A percentile compares a stretch with the other conserved stretches of the same genome.
Conservation (phyloP, 2,113 vertebrate genomes). For the Orycteropus afer region DNA sequence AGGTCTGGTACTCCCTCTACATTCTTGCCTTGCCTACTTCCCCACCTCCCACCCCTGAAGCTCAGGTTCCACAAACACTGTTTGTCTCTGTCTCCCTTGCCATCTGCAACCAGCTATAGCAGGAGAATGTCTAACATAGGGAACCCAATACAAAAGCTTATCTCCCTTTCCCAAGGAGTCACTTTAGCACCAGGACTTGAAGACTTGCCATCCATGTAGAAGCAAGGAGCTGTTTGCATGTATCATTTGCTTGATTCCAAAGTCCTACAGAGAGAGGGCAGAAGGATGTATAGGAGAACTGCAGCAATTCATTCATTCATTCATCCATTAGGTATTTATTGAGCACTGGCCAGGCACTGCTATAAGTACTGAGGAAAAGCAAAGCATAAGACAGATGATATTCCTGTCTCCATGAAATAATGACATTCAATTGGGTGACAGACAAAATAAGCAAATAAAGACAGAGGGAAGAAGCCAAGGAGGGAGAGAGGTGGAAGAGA, state of each 20-base stretch:
- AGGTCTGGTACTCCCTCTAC: rapidly evolving
- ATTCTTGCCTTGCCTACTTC: background rate
- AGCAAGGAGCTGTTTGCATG: background rate
- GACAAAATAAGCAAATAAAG: background rate
- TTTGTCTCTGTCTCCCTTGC: background rate
- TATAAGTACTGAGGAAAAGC: background rate
- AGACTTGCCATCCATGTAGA: background rate
- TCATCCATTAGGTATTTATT: too few relatives aligned
- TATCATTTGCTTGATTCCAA: background rate
- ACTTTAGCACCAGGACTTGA: too few relatives aligned
- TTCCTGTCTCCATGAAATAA: background rate
- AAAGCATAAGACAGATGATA: background rate
- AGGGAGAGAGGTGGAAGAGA: background rate
- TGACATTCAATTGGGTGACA: background rate
- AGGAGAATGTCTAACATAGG: background rate
- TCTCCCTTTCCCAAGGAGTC: background rate
- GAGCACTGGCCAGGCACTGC: background rate
- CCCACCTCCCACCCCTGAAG: background rate
- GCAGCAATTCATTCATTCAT: background rate
- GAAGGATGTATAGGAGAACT: background rate
- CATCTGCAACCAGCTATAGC: background rate
- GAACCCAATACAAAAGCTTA: background rate
- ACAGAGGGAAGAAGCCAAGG: background rate
- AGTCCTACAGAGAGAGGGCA: background rate
- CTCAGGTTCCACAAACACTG: background rate